A percentile compares a stretch with the other conserved stretches of the same genome.
phyloP scores from a whole-genome alignment of 2,113 vertebrate species.

The Elephas maximus region DNA sequence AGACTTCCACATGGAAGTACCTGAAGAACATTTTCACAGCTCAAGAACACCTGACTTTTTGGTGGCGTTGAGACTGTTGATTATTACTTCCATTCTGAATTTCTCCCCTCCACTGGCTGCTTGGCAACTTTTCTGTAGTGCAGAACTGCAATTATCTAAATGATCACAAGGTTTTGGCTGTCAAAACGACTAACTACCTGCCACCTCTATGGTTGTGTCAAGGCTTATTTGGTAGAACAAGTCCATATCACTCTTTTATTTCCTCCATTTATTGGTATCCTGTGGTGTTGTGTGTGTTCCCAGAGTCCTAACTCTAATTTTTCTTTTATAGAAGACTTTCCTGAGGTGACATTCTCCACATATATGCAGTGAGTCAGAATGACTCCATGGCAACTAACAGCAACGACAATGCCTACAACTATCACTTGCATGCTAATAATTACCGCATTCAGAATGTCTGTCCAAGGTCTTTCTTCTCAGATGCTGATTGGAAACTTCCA shows the following conservation, averaged over 20 bases:
- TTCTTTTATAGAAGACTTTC: background rate
- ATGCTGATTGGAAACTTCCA: background rate
- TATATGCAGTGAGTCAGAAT: background rate
- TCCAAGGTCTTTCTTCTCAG: background rate
- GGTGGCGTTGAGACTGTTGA: background rate
- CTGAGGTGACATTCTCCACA: background rate
- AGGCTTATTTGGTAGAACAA: background rate
- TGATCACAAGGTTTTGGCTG: background rate
- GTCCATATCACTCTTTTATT: background rate
- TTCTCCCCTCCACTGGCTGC: background rate
- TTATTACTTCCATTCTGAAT: background rate
- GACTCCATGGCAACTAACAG: background rate
- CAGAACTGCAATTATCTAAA: background rate
- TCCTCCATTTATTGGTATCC: background rate
- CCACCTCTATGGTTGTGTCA: background rate
- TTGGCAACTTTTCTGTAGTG: background rate
- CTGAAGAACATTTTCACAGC: background rate
- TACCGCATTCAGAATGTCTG: accelerated
- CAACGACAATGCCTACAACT: background rate
- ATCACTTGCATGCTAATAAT: background rate
- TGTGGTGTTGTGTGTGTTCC: background rate
- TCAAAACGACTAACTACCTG: background rate
- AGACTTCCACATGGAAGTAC: accelerated
- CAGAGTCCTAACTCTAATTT: background rate
- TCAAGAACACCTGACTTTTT: background rate